Evolutionary conservation across 2,113 vertebrate species (phyloP).

Genomic region (Glaucidium brasilianum): DNA sequence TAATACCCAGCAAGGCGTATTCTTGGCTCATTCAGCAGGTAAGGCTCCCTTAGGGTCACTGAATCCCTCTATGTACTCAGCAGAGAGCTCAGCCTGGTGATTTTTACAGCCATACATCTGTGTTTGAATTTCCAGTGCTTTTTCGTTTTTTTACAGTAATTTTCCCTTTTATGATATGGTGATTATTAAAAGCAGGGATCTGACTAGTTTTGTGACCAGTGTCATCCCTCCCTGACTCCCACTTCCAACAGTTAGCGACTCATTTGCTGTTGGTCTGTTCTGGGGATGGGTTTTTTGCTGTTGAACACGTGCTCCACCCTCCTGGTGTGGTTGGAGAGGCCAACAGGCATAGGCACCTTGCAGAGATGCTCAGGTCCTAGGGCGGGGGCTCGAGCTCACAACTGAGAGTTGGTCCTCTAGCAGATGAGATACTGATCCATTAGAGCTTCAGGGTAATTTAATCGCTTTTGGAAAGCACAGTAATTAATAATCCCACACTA

Average conservation of each 20-base stretch:
- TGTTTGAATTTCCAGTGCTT: background rate
- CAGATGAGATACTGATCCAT: background rate
- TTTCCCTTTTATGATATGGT: background rate
- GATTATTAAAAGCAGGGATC: background rate
- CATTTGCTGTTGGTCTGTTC: background rate
- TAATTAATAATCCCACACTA: conserved; percentile 8
- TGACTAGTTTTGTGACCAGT: background rate
- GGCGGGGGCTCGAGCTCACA: background rate
- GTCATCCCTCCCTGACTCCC: background rate
- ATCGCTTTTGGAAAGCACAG: background rate
- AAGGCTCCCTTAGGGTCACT: conserved; percentile 1
- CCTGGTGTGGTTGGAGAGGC: background rate
- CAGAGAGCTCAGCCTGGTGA: background rate
- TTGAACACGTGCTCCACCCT: background rate
- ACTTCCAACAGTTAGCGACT: background rate
- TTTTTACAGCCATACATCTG: background rate
- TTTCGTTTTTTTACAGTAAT: background rate
- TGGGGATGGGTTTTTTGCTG: background rate
- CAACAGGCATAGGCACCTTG: fast-evolving
- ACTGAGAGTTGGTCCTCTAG: background rate
- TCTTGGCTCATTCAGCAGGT: conserved; percentile 26
- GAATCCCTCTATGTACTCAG: background rate
- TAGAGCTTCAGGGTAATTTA: background rate
- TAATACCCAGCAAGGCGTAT: background rate
- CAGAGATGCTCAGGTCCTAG: background rate